phyloP scores from a whole-genome alignment of 2,888 invertebrate species.

The Xestia rhomboidea region DNA sequence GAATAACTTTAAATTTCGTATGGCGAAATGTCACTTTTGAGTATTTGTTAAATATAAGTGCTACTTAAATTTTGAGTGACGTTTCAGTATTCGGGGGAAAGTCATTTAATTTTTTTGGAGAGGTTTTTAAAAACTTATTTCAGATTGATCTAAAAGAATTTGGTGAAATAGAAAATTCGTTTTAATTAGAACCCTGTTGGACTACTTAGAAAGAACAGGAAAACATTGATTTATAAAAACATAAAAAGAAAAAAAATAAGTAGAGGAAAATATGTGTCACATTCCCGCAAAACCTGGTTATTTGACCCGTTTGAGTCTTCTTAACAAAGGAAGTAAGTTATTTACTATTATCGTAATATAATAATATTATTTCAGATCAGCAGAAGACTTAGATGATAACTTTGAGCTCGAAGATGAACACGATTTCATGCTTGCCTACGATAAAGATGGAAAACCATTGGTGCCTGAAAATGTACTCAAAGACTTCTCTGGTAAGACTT shows the following conservation, averaged over 20 bases:
- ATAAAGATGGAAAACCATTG: slow-evolving; percentile 87
- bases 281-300: neutral
- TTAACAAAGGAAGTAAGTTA: neutral
- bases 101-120: too few species aligned
- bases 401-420: slow-evolving; percentile 91
- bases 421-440: slow-evolving; percentile 87
- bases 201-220: neutral
- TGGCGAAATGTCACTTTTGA: too few species aligned
- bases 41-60: too few species aligned
- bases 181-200: neutral
- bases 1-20: too few species aligned
- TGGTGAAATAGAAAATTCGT: neutral
- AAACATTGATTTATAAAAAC: neutral
- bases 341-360: too few species aligned
- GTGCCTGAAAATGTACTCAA: slow-evolving; percentile 85
- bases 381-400: slow-evolving; percentile 97
- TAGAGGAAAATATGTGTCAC: neutral
- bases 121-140: neutral
- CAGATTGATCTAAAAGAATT: neutral
- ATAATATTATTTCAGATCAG: slow-evolving; percentile 87
- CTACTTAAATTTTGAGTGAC: too few species aligned
- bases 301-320: neutral
- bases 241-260: neutral
- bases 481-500: slow-evolving; percentile 80
- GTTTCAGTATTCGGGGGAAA: too few species aligned